Conservation (phyloP, 2,888 invertebrate species). For the Cyrtodaria siliqua region DNA sequence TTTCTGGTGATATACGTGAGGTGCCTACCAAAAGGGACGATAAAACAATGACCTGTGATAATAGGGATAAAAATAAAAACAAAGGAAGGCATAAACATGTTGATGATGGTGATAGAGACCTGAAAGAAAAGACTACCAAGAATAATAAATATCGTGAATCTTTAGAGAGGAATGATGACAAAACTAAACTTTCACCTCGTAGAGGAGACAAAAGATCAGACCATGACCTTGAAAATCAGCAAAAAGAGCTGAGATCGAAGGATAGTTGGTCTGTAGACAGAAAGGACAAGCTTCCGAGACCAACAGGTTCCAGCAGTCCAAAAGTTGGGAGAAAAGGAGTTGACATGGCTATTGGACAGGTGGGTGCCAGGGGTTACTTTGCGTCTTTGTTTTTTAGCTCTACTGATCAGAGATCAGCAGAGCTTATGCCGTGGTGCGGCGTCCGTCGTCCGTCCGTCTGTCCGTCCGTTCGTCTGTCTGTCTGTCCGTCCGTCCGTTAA, state of each 20-base stretch:
- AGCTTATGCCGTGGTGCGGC: too few species aligned
- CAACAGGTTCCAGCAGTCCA: slow-evolving; percentile 63
- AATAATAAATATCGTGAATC: too few species aligned
- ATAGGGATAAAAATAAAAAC: slow-evolving; percentile 6
- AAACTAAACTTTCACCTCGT: too few species aligned
- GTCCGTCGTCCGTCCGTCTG: too few species aligned
- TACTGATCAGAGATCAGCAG: too few species aligned
- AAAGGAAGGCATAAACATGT: slow-evolving; percentile 1
- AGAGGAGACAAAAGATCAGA: neutral
- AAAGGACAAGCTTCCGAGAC: slow-evolving; percentile 30
- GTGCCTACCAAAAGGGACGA: neutral
- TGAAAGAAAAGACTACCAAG: neutral
- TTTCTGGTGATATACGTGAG: neutral
- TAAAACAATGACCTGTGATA: slow-evolving; percentile 4
- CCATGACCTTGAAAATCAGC: neutral
- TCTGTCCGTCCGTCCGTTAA: too few species aligned
- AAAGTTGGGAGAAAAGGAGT: slow-evolving; percentile 50
- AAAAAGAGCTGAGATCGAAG: neutral
- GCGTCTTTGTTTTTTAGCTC: too few species aligned
- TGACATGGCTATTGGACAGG: slow-evolving; percentile 75
- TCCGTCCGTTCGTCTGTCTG: too few species aligned
- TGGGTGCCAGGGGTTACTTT: too few species aligned
- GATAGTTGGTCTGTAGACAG: neutral
- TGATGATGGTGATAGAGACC: neutral
- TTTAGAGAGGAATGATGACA: too few species aligned